Evolutionary conservation across 2,888 invertebrate genomes (phyloP).

Genomic region (Eristalis arbustorum): DNA sequence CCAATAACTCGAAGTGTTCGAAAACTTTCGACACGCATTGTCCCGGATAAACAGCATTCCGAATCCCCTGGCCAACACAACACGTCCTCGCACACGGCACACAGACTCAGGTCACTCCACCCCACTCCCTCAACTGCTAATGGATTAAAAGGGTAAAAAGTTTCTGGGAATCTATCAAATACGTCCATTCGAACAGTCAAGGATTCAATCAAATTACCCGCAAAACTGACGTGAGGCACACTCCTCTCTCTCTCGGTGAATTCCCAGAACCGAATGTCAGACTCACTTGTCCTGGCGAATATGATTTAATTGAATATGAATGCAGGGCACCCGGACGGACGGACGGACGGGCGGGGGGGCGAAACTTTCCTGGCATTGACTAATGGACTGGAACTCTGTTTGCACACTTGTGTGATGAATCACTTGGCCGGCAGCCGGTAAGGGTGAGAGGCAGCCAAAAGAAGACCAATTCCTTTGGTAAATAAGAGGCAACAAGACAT

Average conservation of each 20-base stretch:
- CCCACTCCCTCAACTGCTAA: conserved; percentile 10
- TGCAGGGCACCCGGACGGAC: conserved; percentile 14
- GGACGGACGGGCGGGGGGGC: background rate
- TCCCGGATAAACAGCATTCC: no score
- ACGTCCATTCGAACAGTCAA: conserved; percentile 52
- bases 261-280: conserved; percentile 68
- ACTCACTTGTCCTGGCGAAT: conserved; percentile 72
- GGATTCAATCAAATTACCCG: conserved; percentile 63
- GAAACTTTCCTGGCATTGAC: conserved; percentile 66
- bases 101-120: background rate
- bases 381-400: conserved; percentile 52
- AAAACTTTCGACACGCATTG: conserved; percentile 4
- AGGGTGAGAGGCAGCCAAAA: background rate
- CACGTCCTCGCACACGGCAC: background rate
- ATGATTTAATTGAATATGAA: conserved; percentile 73
- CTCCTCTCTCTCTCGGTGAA: background rate
- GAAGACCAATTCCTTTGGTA: background rate
- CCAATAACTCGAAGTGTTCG: background rate
- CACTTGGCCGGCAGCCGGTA: conserved; percentile 4
- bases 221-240: background rate
- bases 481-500: conserved; percentile 22
- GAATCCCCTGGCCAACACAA: background rate
- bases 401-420: conserved; percentile 47
- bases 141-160: conserved; percentile 66
- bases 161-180: conserved; percentile 63